Conservation (phyloP, 2,797 vertebrate genomes). For the Danio choprae region DNA sequence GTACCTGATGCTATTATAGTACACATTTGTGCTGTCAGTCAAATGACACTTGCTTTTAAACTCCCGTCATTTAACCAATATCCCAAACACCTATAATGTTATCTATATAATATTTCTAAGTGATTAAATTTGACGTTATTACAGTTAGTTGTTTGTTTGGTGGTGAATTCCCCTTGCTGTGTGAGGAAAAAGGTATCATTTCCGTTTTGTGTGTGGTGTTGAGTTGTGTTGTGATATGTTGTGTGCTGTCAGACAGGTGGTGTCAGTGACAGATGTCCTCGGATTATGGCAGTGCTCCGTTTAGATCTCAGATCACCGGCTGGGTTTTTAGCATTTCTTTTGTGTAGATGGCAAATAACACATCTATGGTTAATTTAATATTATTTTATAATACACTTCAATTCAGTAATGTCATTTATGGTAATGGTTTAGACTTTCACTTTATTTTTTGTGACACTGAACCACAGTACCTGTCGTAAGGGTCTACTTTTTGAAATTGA, state of each 20-base stretch:
- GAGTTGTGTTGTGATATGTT: neutral
- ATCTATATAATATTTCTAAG: too few relatives aligned
- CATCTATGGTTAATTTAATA: neutral
- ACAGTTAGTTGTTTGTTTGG: neutral
- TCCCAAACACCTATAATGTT: too few relatives aligned
- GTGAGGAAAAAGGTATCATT: neutral
- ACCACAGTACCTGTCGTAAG: too few relatives aligned
- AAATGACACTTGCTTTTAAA: neutral
- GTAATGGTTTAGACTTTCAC: too few relatives aligned
- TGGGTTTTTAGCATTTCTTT: neutral
- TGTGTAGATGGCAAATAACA: neutral
- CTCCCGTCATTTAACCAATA: neutral
- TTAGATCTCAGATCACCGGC: neutral
- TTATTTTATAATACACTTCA: too few relatives aligned
- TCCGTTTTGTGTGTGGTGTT: too few relatives aligned
- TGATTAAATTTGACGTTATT: neutral
- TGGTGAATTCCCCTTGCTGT: neutral
- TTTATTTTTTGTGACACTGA: too few relatives aligned
- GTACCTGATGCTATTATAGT: neutral
- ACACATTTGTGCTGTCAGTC: neutral
- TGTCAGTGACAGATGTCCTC: slow-evolving; percentile 47
- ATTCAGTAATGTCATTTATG: too few relatives aligned
- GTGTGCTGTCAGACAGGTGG: slow-evolving; percentile 30
- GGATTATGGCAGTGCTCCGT: slow-evolving; percentile 21
- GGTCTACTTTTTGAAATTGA: too few relatives aligned